Evolutionary conservation across 2,113 vertebrate species (phyloP), one percentile per base, ranked within the genome.

Genomic region (Lepus europaeus): DNA sequence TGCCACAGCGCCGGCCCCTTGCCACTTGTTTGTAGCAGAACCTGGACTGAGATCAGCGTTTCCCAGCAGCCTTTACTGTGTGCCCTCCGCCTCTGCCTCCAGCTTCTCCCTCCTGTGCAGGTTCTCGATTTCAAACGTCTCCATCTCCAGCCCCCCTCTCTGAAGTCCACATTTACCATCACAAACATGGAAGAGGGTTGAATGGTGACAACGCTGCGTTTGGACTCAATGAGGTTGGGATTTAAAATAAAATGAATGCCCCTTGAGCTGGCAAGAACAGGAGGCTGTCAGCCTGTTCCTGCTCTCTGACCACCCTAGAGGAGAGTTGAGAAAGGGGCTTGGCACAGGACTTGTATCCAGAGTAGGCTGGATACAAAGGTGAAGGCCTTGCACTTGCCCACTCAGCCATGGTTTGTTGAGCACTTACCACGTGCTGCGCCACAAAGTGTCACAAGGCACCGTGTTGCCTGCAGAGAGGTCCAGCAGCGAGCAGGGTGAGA

Each of bases 401-500:
- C 53, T 64, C 13, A 31, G n/a, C 69, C 22, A 27, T 7, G 1
- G 0, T 59, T 77, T 31, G 4, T 1, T 68, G 73, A 79, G n/a
- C 12, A 53, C 29, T 83, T 66, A 1, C n/a, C 64, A 2, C 39
- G 31, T 29, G 23, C 86, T 0, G 0, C 9, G n/a, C 74, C 1
- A 0, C 7, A 39, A 49, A 36, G 16, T 1, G 0, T 27, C 10
- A 0, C 39, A 36, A 61, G 25, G 12, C 0, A 0, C 36, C 27
- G 2, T 2, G 22, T 19, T 13, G 1, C 68, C 23, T 77, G 66
- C 69, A 4, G 20, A 39, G 66, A 31, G 77, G 29, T n/a, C 19
- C 83, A 31, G 19, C 9, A 9, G 20, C 59, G 8, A 59, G 39
- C 12, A 16, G 63, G 6, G n/a, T 31, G 5, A n/a, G n/a, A 51